Evolutionary conservation across 2,888 invertebrate genomes (phyloP).

Genomic region (Aelia acuminata): DNA sequence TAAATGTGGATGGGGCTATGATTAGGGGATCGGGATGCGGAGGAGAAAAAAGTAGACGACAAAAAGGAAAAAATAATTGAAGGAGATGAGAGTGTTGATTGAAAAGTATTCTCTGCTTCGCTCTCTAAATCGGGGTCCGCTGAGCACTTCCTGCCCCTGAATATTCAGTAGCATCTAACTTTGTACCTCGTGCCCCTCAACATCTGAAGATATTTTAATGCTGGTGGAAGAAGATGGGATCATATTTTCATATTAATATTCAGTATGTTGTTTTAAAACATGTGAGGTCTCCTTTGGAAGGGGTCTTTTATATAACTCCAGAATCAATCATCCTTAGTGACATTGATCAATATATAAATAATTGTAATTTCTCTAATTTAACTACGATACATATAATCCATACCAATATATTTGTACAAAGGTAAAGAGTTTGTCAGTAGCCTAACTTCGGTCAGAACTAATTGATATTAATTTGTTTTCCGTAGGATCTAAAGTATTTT

Average conservation of each 20-base stretch:
- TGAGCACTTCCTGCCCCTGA: constrained; percentile 27
- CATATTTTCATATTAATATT: constrained; percentile 18
- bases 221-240: not conserved
- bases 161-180: constrained; percentile 30
- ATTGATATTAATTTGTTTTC: no score
- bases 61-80: constrained; percentile 42
- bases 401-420: no score
- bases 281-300: not conserved
- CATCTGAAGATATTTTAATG: constrained; percentile 19
- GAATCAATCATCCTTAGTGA: not conserved
- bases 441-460: no score
- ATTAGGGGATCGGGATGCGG: not conserved
- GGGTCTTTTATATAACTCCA: not conserved
- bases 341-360: not conserved
- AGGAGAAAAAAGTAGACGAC: not conserved
- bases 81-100: constrained; percentile 41
- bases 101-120: constrained; percentile 20
- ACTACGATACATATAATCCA: no score
- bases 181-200: not conserved
- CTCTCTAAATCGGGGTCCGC: constrained; percentile 7
- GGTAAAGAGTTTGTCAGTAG: no score
- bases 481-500: no score
- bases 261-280: not conserved
- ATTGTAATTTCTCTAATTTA: not conserved
- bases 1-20: constrained; percentile 39